Percentiles rank a stretch among this genome's conserved stretches.
These are phyloP conservation scores for Melanitta fusca DNA, from an alignment of 2,797 vertebrate species.

Conservation along the genomic window DNA sequence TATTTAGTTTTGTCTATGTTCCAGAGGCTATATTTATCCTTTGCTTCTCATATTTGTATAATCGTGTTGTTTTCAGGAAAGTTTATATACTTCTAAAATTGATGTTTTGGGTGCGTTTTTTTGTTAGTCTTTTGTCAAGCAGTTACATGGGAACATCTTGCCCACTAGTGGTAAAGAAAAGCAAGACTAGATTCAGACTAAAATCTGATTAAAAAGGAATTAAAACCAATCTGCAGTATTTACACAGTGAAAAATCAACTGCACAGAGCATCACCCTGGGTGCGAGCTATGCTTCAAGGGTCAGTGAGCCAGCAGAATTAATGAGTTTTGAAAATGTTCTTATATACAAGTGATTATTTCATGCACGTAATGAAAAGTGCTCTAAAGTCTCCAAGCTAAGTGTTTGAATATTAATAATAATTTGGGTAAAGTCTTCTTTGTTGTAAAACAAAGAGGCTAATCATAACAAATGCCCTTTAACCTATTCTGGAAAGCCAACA, in stretches of 20 bases:
- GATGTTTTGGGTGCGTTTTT: accelerated
- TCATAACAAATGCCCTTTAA: not conserved
- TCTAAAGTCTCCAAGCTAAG: not conserved
- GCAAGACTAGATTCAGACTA: not conserved
- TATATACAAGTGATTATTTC: not conserved
- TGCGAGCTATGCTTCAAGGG: not conserved
- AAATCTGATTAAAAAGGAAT: not conserved
- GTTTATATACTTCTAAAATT: not conserved
- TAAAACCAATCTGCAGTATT: not conserved
- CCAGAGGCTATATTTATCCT: not conserved
- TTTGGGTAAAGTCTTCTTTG: not conserved
- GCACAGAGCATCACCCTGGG: no score
- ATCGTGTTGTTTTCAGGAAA: not conserved
- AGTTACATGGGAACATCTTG: not conserved
- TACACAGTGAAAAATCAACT: not conserved
- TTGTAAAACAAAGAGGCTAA: not conserved
- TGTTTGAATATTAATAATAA: not conserved
- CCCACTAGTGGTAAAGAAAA: constrained; percentile 36
- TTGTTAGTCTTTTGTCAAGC: not conserved
- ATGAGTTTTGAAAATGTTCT: not conserved
- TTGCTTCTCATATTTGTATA: not conserved
- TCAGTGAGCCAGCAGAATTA: not conserved
- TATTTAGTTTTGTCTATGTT: not conserved
- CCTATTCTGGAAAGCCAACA: not conserved
- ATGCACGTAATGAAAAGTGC: not conserved